These are phyloP conservation scores for Drepanosiphum platanoidis DNA, from an alignment of 2,888 invertebrate genomes.

Conservation along the genomic window DNA sequence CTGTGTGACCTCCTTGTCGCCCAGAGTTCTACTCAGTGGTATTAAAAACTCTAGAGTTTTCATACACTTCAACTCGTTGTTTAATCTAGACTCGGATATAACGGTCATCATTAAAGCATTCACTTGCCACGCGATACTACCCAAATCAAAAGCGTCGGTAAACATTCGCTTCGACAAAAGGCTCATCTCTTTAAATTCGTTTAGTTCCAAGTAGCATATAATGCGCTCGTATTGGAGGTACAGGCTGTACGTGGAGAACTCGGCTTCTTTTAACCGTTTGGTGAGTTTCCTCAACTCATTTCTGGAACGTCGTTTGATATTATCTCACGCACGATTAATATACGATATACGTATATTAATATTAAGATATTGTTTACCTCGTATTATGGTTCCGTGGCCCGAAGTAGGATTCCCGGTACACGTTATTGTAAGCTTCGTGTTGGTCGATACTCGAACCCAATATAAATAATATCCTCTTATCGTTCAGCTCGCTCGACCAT, in stretches of 20 bases:
- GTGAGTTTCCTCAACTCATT: slow-evolving; percentile 15
- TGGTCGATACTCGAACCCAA: not conserved
- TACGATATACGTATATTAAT: no score
- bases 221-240: slow-evolving; percentile 20
- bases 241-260: not conserved
- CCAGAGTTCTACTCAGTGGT: not conserved
- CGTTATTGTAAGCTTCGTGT: not conserved
- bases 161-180: not conserved
- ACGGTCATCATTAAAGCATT: slow-evolving; percentile 1
- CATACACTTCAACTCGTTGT: not conserved
- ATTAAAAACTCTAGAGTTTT: not conserved
- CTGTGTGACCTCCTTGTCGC: slow-evolving; percentile 2
- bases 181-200: not conserved
- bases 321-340: no score
- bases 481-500: slow-evolving; percentile 6
- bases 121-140: slow-evolving; percentile 25
- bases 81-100: slow-evolving; percentile 12
- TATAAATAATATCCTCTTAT: slow-evolving; percentile 20
- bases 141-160: not conserved
- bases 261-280: not conserved
- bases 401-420: slow-evolving; percentile 26
- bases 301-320: no score
- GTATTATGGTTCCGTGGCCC: not conserved
- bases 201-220: slow-evolving; percentile 15
- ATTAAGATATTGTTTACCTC: no score